phyloP scores from a whole-genome alignment of 2,888 invertebrate species.

The Heliconius ethilla region DNA sequence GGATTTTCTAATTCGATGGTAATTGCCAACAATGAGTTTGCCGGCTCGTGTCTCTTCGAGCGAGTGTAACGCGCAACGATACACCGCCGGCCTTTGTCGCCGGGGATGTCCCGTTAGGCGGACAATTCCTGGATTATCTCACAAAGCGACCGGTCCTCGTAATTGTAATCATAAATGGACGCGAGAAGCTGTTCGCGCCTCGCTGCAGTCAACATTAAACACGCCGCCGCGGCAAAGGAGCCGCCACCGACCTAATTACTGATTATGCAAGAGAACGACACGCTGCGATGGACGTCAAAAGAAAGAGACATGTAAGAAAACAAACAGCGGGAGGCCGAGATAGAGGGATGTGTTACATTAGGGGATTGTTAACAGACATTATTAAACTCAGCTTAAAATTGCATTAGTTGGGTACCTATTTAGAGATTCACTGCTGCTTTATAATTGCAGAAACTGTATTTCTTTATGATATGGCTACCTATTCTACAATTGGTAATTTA shows the following conservation, averaged over 20 bases:
- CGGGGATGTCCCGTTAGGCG: conserved; percentile 66
- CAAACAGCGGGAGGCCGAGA: conserved; percentile 69
- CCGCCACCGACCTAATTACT: conserved; percentile 67
- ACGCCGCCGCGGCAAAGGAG: conserved; percentile 61
- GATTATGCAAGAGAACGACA: conserved; percentile 70
- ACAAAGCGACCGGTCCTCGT: conserved; percentile 67
- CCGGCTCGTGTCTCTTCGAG: conserved; percentile 62
- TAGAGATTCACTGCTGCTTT: not conserved
- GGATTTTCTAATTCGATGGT: conserved; percentile 74
- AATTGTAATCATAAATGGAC: conserved; percentile 59
- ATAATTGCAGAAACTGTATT: too few relatives aligned
- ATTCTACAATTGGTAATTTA: not conserved
- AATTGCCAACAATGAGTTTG: conserved; percentile 72
- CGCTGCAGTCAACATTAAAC: conserved; percentile 70
- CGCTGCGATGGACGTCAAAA: conserved; percentile 65
- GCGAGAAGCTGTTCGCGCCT: conserved; percentile 76
- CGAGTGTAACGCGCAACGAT: conserved; percentile 77
- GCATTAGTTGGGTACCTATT: not conserved
- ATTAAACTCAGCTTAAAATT: not conserved
- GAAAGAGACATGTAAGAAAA: conserved; percentile 63
- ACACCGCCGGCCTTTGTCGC: conserved; percentile 68
- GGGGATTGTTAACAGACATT: conserved; percentile 50
- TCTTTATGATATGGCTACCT: not conserved
- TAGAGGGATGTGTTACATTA: conserved; percentile 38
- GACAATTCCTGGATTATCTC: conserved; percentile 76